Base-by-base conservation (phyloP, 1,140 invertebrate genomes). In the Augochlora pura region DNA sequence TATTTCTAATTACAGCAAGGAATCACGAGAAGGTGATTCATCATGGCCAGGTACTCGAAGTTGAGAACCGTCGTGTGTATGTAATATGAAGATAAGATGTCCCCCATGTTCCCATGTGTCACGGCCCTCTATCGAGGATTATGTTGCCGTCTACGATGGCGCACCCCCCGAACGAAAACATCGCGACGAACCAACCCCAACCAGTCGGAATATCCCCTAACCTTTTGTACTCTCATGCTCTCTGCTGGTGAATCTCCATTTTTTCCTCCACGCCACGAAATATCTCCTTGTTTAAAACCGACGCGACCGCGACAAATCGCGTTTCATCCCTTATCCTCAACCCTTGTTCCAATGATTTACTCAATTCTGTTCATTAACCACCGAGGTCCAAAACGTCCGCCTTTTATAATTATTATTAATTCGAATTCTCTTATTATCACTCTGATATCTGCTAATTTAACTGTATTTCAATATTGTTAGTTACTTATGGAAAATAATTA, bases 61-160 rank as follows among this genome's bases (percentile, higher is more conserved):
- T 89, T 91, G 89, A 91, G 88, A 87, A 88, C 86, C 82, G 54
- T 87, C 70, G 80, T 27, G 69, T 66, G 86, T 85, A 83, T 90
- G 89, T 91, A 91, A 90, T 90, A 91, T 88, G 91, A 92, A 91
- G 91, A 92, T 92, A 92, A 92, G 91, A 91, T 90, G 90, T 91
- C 88, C 89, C 87, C 87, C 83, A 88, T 81, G 82, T 90, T 88
- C 88, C 85, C 82, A 87, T 87, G 87, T 88, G 88, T 85, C 85
- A 82, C 82, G 86, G 84, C 86, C 86, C 89, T 89, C 91, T 86
- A 91, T 91, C 85, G 80, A 87, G 89, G 91, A 92, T 92, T 92
- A 91, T 89, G 90, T 91, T 91, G 88, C 88, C 85, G 84, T 84
- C 86, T 70, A 87, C 74, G 84, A 83, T 77, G 79, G 85, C 82